Base-by-base conservation (phyloP, 1,140 invertebrate species). In the Pentalonia nigronervosa region DNA sequence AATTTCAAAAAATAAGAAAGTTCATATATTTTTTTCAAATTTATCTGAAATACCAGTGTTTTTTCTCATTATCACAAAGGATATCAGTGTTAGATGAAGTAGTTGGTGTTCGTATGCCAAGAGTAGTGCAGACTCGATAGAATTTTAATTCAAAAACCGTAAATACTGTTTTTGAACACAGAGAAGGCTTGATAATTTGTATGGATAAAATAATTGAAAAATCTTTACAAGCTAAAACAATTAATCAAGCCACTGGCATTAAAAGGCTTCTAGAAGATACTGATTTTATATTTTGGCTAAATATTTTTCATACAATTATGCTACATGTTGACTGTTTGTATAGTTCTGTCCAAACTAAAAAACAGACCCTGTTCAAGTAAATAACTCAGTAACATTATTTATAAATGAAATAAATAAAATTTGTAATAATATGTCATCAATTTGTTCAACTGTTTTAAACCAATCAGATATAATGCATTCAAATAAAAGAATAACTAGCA, bases 11-110 rank as follows among this genome's bases (percentile, higher is more conserved):
- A 87, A 87, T 41, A n/a, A n/a, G 60, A 9, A 67, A n/a, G 30
- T 67, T 67, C 30, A 9, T n/a, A 14, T 45, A 41, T 87, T 87
- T 45, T 47, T 45, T 91, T 94, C 76, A 2, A 81, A 81, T 81
- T 81, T 81, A 36, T 81, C 76, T 91, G 93, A 90, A 47, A 60
- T 94, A 91, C 93, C 93, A 94, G 60, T 90, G 34, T 94, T 94
- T 94, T 88, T 83, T 94, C 93, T 90, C 36, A 60, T 76, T 89
- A 45, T 50, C 93, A 83, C 83, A 93, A 36, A 83, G 93, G n/a
- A 53, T 87, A 30, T 50, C 83, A 53, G 36, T 93, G 47, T 84
- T 89, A 50, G 50, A 93, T 41, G 56, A 93, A 90, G 56, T 50
- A 60, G 89, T 91, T 1, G 53, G 36, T 60, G 53, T 60, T 87